Conservation (phyloP, 2,797 vertebrate species). For the Orientallactaga sibirica region DNA sequence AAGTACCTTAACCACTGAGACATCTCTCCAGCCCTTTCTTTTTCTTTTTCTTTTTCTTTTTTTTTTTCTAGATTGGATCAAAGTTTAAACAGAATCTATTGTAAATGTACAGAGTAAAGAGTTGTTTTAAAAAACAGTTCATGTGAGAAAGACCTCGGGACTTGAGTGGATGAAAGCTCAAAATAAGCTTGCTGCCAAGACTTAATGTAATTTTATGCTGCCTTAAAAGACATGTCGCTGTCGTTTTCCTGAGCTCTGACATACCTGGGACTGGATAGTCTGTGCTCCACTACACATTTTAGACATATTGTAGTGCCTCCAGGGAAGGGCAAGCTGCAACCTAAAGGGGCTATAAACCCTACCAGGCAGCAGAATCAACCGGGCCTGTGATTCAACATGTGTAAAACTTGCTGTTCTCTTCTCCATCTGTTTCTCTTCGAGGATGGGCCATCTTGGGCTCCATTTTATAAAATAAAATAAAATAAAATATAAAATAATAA, state of each 20-base stretch:
- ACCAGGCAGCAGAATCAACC: background rate
- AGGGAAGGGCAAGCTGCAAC: background rate
- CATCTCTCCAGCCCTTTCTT: too few species aligned
- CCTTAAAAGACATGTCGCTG: slow-evolving; percentile 3
- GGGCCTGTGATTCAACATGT: background rate
- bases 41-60: too few species aligned
- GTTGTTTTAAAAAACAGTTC: slow-evolving; percentile 15
- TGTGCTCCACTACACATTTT: background rate
- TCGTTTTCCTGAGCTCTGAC: slow-evolving; percentile 3
- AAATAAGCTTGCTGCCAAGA: too few species aligned
- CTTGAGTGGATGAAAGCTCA: background rate
- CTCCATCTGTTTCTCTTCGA: background rate
- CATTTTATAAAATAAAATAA: too few species aligned
- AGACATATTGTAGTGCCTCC: background rate
- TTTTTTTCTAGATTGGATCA: too few species aligned
- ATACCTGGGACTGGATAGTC: background rate
- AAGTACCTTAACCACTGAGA: too few species aligned
- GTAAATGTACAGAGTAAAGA: slow-evolving; percentile 7
- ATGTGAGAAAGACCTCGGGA: slow-evolving; percentile 30
- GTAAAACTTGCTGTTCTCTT: background rate
- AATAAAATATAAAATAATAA: too few species aligned
- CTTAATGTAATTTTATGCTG: background rate
- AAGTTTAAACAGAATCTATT: background rate
- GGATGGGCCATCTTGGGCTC: background rate
- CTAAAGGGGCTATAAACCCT: background rate